Conservation (phyloP, 1,140 invertebrate species). For the Batillaria attramentaria region DNA sequence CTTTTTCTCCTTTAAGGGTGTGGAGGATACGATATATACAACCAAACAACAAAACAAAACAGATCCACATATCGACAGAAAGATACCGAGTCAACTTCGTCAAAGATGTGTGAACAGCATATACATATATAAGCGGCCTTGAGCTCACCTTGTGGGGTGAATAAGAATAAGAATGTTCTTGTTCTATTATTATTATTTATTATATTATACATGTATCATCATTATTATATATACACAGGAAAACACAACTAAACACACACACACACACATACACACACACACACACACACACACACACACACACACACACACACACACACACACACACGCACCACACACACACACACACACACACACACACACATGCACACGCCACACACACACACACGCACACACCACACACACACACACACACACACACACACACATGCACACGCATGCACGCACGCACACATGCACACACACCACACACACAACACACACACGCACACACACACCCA, state of each 20-base stretch:
- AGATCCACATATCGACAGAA: too few species aligned
- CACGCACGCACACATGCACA: background rate
- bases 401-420: constrained; percentile 21
- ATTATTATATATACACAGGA: too few species aligned
- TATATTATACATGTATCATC: too few species aligned
- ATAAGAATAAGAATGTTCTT: too few species aligned
- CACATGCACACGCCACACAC: constrained; percentile 15
- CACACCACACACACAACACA: background rate
- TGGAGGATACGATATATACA: too few species aligned
- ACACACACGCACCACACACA: constrained; percentile 2
- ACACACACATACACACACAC: background rate
- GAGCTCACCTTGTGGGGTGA: too few species aligned
- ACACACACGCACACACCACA: constrained; percentile 9
- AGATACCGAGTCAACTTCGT: too few species aligned
- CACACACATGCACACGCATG: background rate
- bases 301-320: constrained; percentile 1
- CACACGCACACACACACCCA: background rate
- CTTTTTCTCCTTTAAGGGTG: too few species aligned
- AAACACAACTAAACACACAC: background rate
- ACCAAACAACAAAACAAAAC: too few species aligned
- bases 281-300: constrained; percentile 21
- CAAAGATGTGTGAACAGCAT: too few species aligned
- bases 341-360: background rate
- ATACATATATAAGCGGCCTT: too few species aligned
- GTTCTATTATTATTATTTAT: too few species aligned